A percentile compares a stretch with the other conserved stretches of the same genome.
phyloP scores from a whole-genome alignment of 2,113 vertebrate species.

The Xiphophorus couchianus region DNA sequence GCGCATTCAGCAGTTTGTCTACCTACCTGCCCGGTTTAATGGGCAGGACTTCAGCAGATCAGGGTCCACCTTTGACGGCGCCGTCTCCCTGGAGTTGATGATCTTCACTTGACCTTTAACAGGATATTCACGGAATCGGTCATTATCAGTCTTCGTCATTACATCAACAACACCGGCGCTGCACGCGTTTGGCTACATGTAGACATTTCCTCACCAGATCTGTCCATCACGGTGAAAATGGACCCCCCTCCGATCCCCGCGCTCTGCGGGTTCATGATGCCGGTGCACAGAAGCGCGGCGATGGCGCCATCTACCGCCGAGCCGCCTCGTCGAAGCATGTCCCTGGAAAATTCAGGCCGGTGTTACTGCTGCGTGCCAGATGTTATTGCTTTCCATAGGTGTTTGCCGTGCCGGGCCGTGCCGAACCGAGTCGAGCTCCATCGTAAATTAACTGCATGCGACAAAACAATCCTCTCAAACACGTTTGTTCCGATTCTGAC shows the following conservation, averaged over 20 bases:
- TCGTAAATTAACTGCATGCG: too few relatives aligned
- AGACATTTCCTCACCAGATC: conserved; percentile 77
- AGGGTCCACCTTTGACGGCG: conserved; percentile 50
- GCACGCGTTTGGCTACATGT: not conserved
- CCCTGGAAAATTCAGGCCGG: conserved; percentile 40
- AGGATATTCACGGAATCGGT: conserved; percentile 8
- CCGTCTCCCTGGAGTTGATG: conserved; percentile 89
- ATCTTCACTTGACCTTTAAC: conserved; percentile 82
- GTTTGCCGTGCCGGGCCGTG: not conserved
- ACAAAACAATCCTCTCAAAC: not conserved
- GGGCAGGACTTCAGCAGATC: conserved; percentile 73
- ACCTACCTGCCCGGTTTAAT: not conserved
- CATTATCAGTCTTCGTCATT: not conserved
- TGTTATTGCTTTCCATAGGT: not conserved
- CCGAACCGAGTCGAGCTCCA: too few relatives aligned
- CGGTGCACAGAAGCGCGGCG: conserved; percentile 89
- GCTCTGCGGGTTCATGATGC: conserved; percentile 89
- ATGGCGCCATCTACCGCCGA: conserved; percentile 92
- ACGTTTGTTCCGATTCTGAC: not conserved
- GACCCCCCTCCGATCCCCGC: conserved; percentile 91
- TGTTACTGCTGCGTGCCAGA: not conserved
- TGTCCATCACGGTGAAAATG: conserved; percentile 89
- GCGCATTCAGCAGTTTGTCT: not conserved
- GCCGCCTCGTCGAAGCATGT: conserved; percentile 78
- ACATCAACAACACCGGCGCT: not conserved